Percentiles rank a stretch among this genome's conserved stretches.
Evolutionary conservation across 2,888 invertebrate species (phyloP).

Genomic region (Drosophila flavopinicola): DNA sequence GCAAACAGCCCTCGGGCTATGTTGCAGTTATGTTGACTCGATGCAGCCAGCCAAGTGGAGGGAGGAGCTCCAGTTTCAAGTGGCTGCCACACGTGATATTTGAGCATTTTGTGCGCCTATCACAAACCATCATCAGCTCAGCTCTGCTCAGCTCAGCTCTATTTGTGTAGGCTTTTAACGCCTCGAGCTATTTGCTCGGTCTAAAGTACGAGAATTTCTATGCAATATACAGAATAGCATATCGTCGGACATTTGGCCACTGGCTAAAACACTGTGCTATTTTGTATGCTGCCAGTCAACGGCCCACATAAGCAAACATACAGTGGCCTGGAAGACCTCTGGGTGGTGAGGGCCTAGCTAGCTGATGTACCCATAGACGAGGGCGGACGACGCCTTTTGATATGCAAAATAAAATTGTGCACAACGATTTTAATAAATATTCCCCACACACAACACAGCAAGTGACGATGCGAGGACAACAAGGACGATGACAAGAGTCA

Average conservation of each 20-base stretch:
- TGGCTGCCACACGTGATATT: conserved; percentile 32
- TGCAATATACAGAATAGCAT: conserved; percentile 29
- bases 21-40: conserved; percentile 46
- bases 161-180: conserved; percentile 56
- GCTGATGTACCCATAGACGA: conserved; percentile 24
- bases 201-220: conserved; percentile 56
- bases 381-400: conserved; percentile 76
- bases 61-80: conserved; percentile 28
- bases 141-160: too few species aligned
- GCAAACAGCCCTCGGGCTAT: conserved; percentile 61
- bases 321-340: conserved; percentile 18
- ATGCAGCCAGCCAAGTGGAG: too few species aligned
- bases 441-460: conserved; percentile 40
- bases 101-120: conserved; percentile 42
- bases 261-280: conserved; percentile 32
- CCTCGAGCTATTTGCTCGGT: conserved; percentile 63
- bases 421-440: conserved; percentile 80
- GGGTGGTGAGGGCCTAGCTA: conserved; percentile 19
- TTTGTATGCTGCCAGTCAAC: conserved; percentile 17
- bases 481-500: conserved; percentile 14
- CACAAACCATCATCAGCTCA: conserved; percentile 52
- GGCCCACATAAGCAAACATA: conserved; percentile 46
- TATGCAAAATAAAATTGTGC: conserved; percentile 76
- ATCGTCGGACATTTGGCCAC: conserved; percentile 30
- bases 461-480: conserved; percentile 28